Conservation (phyloP, 2,797 vertebrate species). For the Ceryle rudis region DNA sequence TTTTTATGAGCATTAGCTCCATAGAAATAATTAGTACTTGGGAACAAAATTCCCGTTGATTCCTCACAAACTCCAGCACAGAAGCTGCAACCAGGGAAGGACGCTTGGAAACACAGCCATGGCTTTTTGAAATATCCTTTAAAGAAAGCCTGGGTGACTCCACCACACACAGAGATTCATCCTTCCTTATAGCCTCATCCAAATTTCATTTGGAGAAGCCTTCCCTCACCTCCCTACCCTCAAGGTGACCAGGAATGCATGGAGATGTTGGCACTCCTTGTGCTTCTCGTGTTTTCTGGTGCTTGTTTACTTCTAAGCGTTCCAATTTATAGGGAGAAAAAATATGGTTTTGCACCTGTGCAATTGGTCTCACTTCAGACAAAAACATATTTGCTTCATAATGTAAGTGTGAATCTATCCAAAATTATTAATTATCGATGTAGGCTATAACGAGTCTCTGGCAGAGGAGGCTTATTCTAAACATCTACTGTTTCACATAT, state of each 20-base stretch:
- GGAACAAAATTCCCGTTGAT: neutral
- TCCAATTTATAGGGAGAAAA: neutral
- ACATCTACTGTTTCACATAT: slow-evolving; percentile 16
- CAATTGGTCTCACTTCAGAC: neutral
- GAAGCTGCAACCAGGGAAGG: neutral
- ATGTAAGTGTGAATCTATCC: neutral
- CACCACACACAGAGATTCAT: neutral
- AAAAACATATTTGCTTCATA: neutral
- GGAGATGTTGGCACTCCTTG: neutral
- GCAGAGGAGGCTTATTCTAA: slow-evolving; percentile 19
- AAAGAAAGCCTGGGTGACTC: neutral
- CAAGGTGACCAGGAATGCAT: fast-evolving
- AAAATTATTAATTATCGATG: slow-evolving; percentile 11
- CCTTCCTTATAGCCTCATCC: neutral
- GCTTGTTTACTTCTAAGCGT: neutral
- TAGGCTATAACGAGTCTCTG: neutral
- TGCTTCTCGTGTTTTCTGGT: neutral
- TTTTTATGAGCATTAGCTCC: neutral
- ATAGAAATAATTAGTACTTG: neutral
- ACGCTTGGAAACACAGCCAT: neutral
- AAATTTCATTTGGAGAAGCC: neutral
- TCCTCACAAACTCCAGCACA: neutral
- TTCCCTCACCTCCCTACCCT: neutral
- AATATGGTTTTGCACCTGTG: neutral
- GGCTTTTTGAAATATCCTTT: neutral